A percentile compares a stretch with the other conserved stretches of the same genome.
Conservation (phyloP, 2,113 vertebrate genomes). For the Oenanthe melanoleuca region DNA sequence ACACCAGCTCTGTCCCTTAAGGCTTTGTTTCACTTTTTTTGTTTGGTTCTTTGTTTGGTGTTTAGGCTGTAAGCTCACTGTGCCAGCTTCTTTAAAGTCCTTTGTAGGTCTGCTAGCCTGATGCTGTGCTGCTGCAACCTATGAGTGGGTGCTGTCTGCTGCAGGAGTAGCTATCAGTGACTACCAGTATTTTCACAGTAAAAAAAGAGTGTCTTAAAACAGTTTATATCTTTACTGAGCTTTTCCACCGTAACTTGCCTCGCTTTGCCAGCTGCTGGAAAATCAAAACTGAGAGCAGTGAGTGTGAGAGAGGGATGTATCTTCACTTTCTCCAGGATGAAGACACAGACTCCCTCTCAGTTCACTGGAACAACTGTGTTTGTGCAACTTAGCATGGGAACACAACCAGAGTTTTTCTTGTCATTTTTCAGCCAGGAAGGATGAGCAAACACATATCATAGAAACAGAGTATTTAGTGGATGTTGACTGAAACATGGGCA, state of each 20-base stretch:
- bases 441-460: slow-evolving; percentile 26
- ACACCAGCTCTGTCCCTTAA: background rate
- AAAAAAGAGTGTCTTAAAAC: background rate
- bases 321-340: background rate
- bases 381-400: background rate
- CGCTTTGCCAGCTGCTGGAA: background rate
- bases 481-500: slow-evolving; percentile 5
- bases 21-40: background rate
- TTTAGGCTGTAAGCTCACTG: background rate
- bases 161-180: background rate
- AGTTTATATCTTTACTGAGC: background rate
- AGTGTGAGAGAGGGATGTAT: background rate
- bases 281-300: background rate
- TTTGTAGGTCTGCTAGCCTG: background rate
- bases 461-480: slow-evolving; percentile 28
- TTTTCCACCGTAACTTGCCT: background rate
- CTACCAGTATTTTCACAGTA: background rate
- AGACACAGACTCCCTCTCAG: background rate
- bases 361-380: background rate
- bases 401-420: background rate
- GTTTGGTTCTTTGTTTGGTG: background rate
- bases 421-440: slow-evolving; percentile 30
- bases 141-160: rapidly evolving
- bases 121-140: background rate
- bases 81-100: background rate